Evolutionary conservation across 2,113 vertebrate species (phyloP).

Genomic region (Osmerus mordax): DNA sequence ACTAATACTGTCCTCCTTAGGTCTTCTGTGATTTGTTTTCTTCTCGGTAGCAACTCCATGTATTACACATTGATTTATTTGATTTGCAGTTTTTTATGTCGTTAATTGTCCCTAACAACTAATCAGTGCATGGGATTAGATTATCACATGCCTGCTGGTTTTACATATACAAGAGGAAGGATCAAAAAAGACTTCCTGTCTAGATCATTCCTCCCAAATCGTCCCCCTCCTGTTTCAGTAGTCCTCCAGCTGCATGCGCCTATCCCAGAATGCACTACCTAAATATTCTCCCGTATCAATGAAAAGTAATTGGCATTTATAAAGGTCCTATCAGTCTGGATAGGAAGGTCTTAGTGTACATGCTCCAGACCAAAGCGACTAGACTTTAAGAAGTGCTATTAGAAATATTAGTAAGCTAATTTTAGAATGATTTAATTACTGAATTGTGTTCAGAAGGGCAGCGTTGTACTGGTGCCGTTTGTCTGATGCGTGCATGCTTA

Average conservation of each 20-base stretch:
- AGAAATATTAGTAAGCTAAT: too few species aligned
- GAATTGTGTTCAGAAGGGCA: too few species aligned
- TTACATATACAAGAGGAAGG: slow-evolving; percentile 38
- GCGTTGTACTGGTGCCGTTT: too few species aligned
- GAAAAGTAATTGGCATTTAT: slow-evolving; percentile 43
- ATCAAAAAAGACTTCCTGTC: slow-evolving; percentile 71
- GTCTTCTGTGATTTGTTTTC: slow-evolving; percentile 84
- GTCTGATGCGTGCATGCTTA: too few species aligned
- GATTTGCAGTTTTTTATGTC: slow-evolving; percentile 74
- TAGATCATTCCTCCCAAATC: slow-evolving; percentile 51
- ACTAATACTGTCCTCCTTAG: slow-evolving; percentile 99
- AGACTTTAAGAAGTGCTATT: too few species aligned
- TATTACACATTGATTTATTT: slow-evolving; percentile 84
- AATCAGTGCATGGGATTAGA: slow-evolving; percentile 97
- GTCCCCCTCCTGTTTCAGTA: slow-evolving; percentile 76
- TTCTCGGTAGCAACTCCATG: slow-evolving; percentile 88
- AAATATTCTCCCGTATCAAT: slow-evolving; percentile 51
- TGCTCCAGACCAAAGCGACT: too few species aligned
- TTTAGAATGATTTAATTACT: too few species aligned
- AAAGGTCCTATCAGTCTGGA: slow-evolving; percentile 60
- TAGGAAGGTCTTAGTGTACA: too few species aligned
- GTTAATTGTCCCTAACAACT: slow-evolving; percentile 92
- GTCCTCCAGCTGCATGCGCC: slow-evolving; percentile 82
- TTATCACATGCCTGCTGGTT: slow-evolving; percentile 98
- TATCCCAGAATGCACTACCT: slow-evolving; percentile 65